Conservation (phyloP, 2,888 invertebrate species). For the Meiosimyza decipiens region DNA sequence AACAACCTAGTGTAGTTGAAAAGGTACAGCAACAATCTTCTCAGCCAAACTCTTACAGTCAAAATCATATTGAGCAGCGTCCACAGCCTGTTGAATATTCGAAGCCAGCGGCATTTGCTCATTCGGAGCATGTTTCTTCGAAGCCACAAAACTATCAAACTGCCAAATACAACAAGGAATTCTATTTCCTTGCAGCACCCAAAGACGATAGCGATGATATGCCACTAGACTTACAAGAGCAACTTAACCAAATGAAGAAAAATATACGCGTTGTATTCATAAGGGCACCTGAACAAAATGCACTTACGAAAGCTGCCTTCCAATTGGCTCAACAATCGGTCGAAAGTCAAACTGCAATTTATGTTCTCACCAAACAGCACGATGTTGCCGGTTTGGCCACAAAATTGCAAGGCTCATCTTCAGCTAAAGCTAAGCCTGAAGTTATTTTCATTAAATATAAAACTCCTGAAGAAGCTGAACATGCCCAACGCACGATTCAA, state of each 20-base stretch:
- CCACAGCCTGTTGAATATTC: background rate
- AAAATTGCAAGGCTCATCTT: constrained; percentile 38
- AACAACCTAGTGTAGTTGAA: background rate
- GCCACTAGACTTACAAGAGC: constrained; percentile 37
- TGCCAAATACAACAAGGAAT: constrained; percentile 46
- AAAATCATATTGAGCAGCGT: background rate
- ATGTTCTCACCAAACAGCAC: constrained; percentile 51
- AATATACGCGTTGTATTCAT: constrained; percentile 52
- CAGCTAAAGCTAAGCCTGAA: constrained; percentile 50
- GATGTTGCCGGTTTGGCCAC: constrained; percentile 45
- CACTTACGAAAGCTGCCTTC: constrained; percentile 44
- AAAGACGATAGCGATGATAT: constrained; percentile 42
- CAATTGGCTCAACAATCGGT: constrained; percentile 46
- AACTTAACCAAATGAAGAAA: constrained; percentile 42
- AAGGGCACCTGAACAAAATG: constrained; percentile 50
- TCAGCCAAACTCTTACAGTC: background rate
- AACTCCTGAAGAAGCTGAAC: constrained; percentile 52
- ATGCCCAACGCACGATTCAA: constrained; percentile 55
- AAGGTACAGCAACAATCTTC: background rate
- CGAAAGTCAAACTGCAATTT: constrained; percentile 47
- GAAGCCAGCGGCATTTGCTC: constrained; percentile 2
- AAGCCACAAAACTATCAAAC: background rate
- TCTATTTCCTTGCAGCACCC: constrained; percentile 48
- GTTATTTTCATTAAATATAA: constrained; percentile 57
- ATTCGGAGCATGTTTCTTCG: too few species aligned